Evolutionary conservation across 2,113 vertebrate genomes (phyloP).

Genomic region (Apodemus speciosus): DNA sequence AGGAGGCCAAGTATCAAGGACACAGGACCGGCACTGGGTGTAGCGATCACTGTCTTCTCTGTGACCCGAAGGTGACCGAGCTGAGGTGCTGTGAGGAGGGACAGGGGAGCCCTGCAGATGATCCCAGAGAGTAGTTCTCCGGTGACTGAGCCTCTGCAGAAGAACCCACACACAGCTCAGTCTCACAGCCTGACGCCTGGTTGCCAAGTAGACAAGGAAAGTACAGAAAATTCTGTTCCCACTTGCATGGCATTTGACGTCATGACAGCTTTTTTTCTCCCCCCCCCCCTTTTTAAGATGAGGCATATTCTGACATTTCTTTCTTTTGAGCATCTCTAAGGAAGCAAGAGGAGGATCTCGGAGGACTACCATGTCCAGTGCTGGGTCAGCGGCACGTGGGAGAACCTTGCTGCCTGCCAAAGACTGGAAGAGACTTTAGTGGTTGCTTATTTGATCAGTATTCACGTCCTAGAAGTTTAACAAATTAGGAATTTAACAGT

Average conservation of each 20-base stretch:
- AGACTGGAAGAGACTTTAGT: not conserved
- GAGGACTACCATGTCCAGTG: not conserved
- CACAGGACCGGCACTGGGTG: constrained; percentile 46
- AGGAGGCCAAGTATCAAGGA: constrained; percentile 27
- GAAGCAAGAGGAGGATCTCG: not conserved
- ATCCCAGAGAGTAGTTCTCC: not conserved
- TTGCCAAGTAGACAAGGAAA: constrained; percentile 66
- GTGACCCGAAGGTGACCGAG: not conserved
- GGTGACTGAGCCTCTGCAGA: not conserved
- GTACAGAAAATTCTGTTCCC: constrained; percentile 55
- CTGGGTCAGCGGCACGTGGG: fast-evolving
- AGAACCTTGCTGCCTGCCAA: not conserved
- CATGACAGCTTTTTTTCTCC: constrained; percentile 12
- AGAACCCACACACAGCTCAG: constrained; percentile 38
- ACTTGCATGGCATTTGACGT: not conserved
- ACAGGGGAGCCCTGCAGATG: not conserved
- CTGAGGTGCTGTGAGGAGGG: not conserved
- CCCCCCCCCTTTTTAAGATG: not conserved
- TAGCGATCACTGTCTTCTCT: not conserved
- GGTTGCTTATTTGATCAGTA: not conserved
- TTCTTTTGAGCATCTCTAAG: constrained; percentile 24
- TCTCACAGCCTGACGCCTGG: constrained; percentile 35
- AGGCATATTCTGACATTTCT: constrained; percentile 11
- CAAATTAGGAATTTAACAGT: not conserved
- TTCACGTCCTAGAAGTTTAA: not conserved